Evolutionary conservation across 2,113 vertebrate genomes (phyloP).

Genomic region (Okapia johnstoni): DNA sequence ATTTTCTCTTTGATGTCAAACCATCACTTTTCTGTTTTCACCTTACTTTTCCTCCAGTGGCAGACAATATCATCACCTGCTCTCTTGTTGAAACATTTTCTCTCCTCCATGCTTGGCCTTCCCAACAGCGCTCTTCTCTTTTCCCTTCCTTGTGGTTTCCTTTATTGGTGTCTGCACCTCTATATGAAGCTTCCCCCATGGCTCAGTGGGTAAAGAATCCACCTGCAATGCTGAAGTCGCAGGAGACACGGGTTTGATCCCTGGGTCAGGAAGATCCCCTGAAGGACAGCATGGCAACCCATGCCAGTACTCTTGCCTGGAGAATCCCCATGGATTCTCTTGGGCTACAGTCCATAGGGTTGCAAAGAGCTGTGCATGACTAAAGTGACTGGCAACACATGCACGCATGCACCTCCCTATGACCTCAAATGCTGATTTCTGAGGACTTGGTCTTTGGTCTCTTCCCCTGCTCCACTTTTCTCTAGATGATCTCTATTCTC

Average conservation of each 20-base stretch:
- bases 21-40: background rate
- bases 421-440: background rate
- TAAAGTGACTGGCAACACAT: background rate
- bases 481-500: background rate
- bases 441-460: background rate
- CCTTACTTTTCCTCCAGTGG: no score
- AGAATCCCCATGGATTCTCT: background rate
- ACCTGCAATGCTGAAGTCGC: background rate
- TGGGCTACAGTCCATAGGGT: background rate
- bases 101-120: background rate
- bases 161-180: background rate
- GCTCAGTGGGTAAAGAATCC: background rate
- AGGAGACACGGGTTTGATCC: background rate
- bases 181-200: no score
- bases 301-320: background rate
- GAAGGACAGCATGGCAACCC: background rate
- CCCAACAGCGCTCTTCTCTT: no score
- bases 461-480: background rate
- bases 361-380: background rate
- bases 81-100: background rate
- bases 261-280: background rate
- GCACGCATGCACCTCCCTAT: rapidly evolving
- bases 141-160: background rate
- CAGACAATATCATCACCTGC: background rate
- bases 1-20: background rate